Evolutionary conservation across 2,113 vertebrate species (phyloP), one percentile per base, ranked within the genome.

Genomic region (Dromiciops gliroides): DNA sequence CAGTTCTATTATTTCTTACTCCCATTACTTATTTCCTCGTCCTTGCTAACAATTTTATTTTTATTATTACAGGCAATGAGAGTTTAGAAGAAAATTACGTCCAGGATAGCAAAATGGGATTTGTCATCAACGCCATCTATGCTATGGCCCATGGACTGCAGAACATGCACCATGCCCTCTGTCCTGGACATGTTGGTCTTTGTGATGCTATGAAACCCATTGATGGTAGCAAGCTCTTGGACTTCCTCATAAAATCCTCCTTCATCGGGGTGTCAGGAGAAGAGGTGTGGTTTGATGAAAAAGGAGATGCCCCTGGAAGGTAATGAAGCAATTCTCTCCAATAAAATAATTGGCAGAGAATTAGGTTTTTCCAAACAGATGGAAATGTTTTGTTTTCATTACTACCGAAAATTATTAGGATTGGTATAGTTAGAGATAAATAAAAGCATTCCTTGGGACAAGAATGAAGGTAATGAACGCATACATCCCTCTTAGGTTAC

Each of bases 81-180:
- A 99, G 99, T 97, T 98, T 99, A 96, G 99, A 99, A 96, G 99
- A 99, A 97, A 99, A 99, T 97, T 99, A 99, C 5, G 98, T 99
- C 16, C 99, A 99, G 97, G 99, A 99, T 98, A 99, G 99, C 97
- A 99, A 99, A 98, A 99, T 99, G 99, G 99, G 99, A 93, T 99
- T 99, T 97, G 99, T 99, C 98, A 99, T 99, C 98, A 99, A 99
- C 31, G 99, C 99, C 96, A 99, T 99, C 98, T 99, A 99, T 0
- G 99, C 99, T 88, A 99, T 99, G 99, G 99, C 99, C 0, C 99
- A 99, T 0, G 99, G 99, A 0, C 99, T 99, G 2, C 99, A 99
- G 95, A 99, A 99, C 89, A 99, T 99, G 99, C 99, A 99, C 97
- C 98, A 98, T 2, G 99, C 99, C 52, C 95, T 99, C 94, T 99